Evolutionary conservation across 2,797 vertebrate genomes (phyloP), one percentile per base, ranked within the genome.

Genomic region (Alexandromys oeconomus): DNA sequence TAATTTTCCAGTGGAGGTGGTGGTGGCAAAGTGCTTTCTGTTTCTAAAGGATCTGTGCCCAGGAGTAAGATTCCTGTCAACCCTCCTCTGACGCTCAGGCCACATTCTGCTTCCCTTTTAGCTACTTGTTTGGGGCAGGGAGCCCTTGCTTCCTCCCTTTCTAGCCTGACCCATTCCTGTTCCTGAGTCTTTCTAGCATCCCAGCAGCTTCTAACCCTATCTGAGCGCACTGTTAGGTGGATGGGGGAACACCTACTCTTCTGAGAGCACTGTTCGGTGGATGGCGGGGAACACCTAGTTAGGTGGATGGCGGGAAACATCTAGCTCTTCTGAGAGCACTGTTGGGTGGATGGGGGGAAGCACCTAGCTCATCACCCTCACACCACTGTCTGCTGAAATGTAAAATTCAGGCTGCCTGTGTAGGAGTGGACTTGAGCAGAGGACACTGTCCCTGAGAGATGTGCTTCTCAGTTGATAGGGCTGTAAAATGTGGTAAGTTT

Each of bases 81-180:
- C 46, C 9, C 31, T 12, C 9, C 67, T 6, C 4, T 10, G 6
- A 37, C 59, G 29, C 65, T 73, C 25, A 54, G 74, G 10, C 87
- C 8, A 1, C 12, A 37, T 73, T 87, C 57, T 92, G 14, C 78
- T 92, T 82, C 71, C 87, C 91, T 81, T 13, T 15, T 46, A 80
- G 89, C 61, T 27, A 29, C 59, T 94, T 80, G 81, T 93, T 94
- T 81, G 46, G 71, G 81, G 85, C 61, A 15, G 14, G 21, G 29
- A 81, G 29, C 54, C 61, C n/a, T 37, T 73, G 2, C 12, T 94
- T 89, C 84, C 78, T 94, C 90, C 87, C 94, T 81, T 94, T 84
- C n/a, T 78, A 43, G 7, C 46, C 21, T 59, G 54, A 88, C 73
- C 74, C 37, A 17, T 69, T 81, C 48, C 12, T 80, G n/a, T 59